These are phyloP conservation scores for Brachypteracias leptosomus DNA, from an alignment of 2,113 vertebrate species.

Conservation along the genomic window DNA sequence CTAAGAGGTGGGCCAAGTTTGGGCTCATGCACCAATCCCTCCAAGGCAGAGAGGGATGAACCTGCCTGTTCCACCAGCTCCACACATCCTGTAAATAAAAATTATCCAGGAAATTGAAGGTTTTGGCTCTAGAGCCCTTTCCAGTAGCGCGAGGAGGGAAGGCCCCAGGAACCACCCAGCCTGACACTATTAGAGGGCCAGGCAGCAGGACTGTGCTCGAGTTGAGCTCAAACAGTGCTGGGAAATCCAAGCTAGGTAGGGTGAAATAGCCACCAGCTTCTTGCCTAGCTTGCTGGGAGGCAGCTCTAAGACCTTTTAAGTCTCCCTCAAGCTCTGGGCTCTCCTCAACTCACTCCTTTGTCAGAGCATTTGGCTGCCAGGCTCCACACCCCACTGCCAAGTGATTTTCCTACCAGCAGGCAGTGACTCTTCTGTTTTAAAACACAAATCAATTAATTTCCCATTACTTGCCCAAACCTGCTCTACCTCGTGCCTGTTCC, in stretches of 20 bases:
- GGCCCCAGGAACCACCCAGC: not conserved
- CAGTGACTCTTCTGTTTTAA: not conserved
- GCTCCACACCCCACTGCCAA: not conserved
- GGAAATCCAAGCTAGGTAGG: not conserved
- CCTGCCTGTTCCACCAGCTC: slow-evolving; percentile 1
- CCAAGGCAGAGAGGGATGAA: not conserved
- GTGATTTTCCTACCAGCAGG: not conserved
- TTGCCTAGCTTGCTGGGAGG: not conserved
- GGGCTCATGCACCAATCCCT: not conserved
- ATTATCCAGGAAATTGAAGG: not conserved
- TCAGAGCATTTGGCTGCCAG: not conserved
- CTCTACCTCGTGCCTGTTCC: not conserved
- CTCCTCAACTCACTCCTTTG: not conserved
- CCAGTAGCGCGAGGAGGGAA: not conserved
- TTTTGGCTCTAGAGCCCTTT: not conserved
- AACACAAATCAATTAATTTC: not conserved
- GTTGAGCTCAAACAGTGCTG: not conserved
- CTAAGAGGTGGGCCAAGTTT: not conserved
- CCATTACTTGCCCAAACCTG: not conserved
- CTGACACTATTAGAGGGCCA: not conserved
- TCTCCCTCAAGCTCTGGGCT: not conserved
- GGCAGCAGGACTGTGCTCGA: not conserved
- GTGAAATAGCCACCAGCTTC: not conserved
- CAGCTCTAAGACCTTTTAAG: not conserved
- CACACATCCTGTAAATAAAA: not conserved